Base-by-base conservation (phyloP, 2,888 invertebrate genomes). In the Agrotis clavis region DNA sequence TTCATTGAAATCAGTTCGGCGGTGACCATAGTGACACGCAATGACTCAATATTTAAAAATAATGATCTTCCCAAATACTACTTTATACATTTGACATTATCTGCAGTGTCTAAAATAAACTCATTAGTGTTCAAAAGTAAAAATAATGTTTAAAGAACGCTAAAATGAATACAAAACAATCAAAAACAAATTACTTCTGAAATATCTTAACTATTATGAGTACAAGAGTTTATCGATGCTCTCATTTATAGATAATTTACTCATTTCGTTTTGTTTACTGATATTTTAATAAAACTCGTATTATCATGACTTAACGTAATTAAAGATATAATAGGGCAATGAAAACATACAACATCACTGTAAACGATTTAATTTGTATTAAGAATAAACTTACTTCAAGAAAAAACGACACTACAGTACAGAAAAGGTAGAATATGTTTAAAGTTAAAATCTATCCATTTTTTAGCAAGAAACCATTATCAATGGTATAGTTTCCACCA, bases 391-490 rank as follows among this genome's bases (percentile, higher is more conserved):
- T 56, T 3, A 54, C 7, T 18, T 45, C 11, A 4, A 21, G 11
- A 0, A 35, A 47, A 18, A 21, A 14, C 0, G 0, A 21, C 35
- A 7, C 25, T 41, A 25, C 25, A 2, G 14, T 41, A 25, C 25
- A 2, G 14, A 18, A 30, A 25, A 25, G 25, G 6, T n/a, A 57
- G 2, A 35, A 9, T 35, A n/a, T 5, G 25, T 25, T 25, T 25
- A 25, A 25, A 13, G 30, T 25, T 19, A 13, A 41, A n/a, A 9
- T 7, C 13, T 45, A 67, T 14, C 19, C 25, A 45, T 1, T 25
- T 19, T 48, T 79, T 21, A 64, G 25, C 51, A 54, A 9, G 7
- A 4, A 16, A 59, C 79, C 81, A 67, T 81, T 81, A 64, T 81
- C 71, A 4, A 79, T 64, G 18, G 18, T 16, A 50, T 41, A 71